Base-by-base conservation (phyloP, 2,888 invertebrate species). In the Lasioglossum malachurum region DNA sequence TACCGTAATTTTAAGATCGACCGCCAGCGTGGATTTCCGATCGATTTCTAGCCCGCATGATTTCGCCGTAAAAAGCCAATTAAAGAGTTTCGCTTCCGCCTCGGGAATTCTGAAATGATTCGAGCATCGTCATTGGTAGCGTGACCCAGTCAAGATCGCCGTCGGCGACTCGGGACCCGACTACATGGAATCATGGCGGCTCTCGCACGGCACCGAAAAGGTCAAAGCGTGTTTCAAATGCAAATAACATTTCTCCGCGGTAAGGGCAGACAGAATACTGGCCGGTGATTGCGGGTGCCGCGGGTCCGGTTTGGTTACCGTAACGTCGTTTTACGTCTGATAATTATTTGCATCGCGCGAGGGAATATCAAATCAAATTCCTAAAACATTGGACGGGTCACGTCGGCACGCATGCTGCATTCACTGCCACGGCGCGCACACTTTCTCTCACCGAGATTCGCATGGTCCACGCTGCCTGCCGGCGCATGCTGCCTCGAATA, bases 191-290 rank as follows among this genome's bases (percentile, higher is more conserved):
- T 82, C 78, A 27, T n/a, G 60, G 14, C 67, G 75, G 60, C 49
- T 35, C 38, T 38, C 23, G 78, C 69, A 60, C 75, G 72, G 75
- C 76, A 75, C 80, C 87, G 90, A 91, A 93, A 93, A 93, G 93
- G 93, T 93, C 93, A 93, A 90, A 93, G 91, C 89, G 67, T 67
- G 83, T 93, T 92, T 93, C 90, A 93, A 91, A 93, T 93, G 93
- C 93, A 93, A 93, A 93, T 93, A 83, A 76, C 79, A 88, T 87
- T 88, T 88, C 83, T 64, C 82, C 38, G 19, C 35, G 53, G 53
- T 71, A 80, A 82, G 84, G 82, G 53, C 79, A 77, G 72, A 73
- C 84, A 67, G 67, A 91, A 86, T 80, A 80, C 83, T 78, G 82
- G 80, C 2, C 69, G 64, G 80, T 82, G 86, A 87, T 86, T 83